Evolutionary conservation across 2,888 invertebrate genomes (phyloP).

Genomic region (Lathronympha strigana): DNA sequence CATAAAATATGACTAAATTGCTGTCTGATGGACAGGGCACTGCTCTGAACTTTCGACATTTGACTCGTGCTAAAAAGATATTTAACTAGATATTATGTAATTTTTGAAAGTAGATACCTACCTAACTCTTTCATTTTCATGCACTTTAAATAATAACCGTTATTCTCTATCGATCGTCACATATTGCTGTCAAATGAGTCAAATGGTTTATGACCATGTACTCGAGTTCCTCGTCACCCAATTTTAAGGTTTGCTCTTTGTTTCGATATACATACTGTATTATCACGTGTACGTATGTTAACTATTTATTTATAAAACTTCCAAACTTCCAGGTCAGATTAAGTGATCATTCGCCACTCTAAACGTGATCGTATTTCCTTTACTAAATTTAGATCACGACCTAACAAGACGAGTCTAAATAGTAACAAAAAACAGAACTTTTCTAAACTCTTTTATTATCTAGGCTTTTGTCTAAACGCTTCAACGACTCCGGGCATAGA

Average conservation of each 20-base stretch:
- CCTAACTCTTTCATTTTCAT: conserved; percentile 8
- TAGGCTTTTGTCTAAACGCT: conserved; percentile 15
- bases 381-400: background rate
- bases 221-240: too few species aligned
- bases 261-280: too few species aligned
- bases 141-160: too few species aligned
- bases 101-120: conserved; percentile 36
- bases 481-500: conserved; percentile 12
- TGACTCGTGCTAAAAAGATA: conserved; percentile 25
- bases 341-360: background rate
- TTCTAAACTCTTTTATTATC: background rate
- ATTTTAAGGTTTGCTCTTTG: too few species aligned
- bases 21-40: conserved; percentile 29
- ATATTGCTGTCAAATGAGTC: too few species aligned
- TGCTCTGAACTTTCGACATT: conserved; percentile 33
- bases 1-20: conserved; percentile 29
- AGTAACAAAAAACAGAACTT: background rate
- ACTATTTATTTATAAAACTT: background rate
- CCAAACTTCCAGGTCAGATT: background rate
- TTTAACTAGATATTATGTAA: conserved; percentile 26
- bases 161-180: too few species aligned
- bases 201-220: too few species aligned
- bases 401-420: background rate
- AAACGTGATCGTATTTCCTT: background rate
- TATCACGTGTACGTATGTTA: background rate